These are phyloP conservation scores for Leptobrachium leishanense DNA, from an alignment of 2,113 vertebrate species.

Conservation along the genomic window DNA sequence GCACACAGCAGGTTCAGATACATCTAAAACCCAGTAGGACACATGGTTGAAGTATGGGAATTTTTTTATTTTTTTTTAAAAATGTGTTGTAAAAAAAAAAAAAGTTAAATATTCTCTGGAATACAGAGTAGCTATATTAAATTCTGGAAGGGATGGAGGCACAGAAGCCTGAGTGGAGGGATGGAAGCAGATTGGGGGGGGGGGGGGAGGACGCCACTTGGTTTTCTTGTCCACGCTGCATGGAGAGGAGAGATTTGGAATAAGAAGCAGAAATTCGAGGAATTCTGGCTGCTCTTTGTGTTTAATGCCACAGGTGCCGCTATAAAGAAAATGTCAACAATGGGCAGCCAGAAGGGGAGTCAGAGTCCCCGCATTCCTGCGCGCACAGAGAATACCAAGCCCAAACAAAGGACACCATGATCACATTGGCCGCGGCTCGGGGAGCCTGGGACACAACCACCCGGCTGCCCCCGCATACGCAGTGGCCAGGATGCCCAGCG, in stretches of 20 bases:
- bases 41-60: too few species aligned
- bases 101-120: too few species aligned
- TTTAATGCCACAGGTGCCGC: constrained; percentile 24
- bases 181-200: neutral
- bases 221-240: neutral
- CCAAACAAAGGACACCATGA: neutral
- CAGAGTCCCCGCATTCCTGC: neutral
- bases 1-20: too few species aligned
- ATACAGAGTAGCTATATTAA: too few species aligned
- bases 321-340: constrained; percentile 10
- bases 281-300: constrained; percentile 18
- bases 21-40: too few species aligned
- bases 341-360: neutral
- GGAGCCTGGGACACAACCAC: neutral
- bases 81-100: too few species aligned
- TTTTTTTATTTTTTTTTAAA: too few species aligned
- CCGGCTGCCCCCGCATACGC: too few species aligned
- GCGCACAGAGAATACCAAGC: neutral
- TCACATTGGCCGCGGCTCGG: neutral
- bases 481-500: too few species aligned
- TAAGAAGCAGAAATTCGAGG: constrained; percentile 12
- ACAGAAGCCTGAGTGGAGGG: too few species aligned
- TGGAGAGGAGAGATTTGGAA: neutral
- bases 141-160: too few species aligned
- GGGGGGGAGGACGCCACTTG: neutral